A percentile compares a stretch with the other conserved stretches of the same genome.
These are phyloP conservation scores for Heterodera carotae DNA, from an alignment of 1,140 invertebrate species.

Conservation along the genomic window DNA sequence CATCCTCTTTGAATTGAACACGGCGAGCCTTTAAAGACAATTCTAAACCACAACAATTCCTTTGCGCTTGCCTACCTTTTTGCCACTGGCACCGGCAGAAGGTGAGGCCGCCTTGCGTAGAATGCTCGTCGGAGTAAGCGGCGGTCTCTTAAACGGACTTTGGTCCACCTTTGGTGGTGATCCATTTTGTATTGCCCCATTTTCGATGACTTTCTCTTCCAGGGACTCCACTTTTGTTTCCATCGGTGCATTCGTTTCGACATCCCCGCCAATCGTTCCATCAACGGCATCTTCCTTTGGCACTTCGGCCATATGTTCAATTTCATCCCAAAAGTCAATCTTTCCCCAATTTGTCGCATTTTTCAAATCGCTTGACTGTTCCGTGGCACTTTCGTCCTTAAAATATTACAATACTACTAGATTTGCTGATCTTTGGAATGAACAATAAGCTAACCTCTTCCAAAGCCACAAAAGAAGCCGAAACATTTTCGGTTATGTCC, in stretches of 20 bases:
- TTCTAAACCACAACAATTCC: not conserved
- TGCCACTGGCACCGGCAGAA: not conserved
- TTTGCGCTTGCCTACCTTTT: not conserved
- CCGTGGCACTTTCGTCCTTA: too few relatives aligned
- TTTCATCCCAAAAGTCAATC: not conserved
- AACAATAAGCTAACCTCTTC: too few relatives aligned
- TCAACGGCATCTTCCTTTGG: not conserved
- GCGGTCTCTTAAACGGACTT: not conserved
- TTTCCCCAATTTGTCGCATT: not conserved
- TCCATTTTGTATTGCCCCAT: not conserved
- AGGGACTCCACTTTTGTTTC: not conserved
- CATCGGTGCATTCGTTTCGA: not conserved
- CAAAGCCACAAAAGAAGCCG: too few relatives aligned
- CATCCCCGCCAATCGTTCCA: not conserved
- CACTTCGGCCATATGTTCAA: not conserved
- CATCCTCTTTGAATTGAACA: slow-evolving; percentile 5
- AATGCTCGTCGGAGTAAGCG: not conserved
- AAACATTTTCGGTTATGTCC: too few relatives aligned
- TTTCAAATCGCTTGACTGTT: too few relatives aligned
- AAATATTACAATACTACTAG: too few relatives aligned
- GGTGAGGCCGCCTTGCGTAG: not conserved
- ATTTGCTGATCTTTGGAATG: too few relatives aligned
- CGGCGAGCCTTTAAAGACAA: not conserved
- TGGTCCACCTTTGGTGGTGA: not conserved
- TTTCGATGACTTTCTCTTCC: too few relatives aligned